Evolutionary conservation across 2,113 vertebrate species (phyloP).

Genomic region (Odocoileus virginianus): DNA sequence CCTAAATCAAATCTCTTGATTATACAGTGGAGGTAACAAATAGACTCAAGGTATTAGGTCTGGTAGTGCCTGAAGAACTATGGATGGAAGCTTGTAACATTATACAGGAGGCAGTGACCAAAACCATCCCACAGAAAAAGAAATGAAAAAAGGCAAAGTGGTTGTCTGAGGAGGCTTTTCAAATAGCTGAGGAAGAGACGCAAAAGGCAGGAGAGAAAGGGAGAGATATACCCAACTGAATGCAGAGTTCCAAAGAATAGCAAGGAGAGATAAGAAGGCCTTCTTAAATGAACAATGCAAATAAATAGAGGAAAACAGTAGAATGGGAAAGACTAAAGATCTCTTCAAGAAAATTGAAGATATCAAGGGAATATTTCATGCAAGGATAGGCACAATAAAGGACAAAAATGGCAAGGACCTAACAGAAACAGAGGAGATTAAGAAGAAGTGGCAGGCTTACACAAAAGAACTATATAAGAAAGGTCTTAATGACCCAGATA

Average conservation of each 20-base stretch:
- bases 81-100: not conserved
- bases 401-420: not conserved
- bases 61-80: not conserved
- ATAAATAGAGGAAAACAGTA: not conserved
- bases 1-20: not conserved
- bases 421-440: not conserved
- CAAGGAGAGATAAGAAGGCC: not conserved
- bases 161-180: not conserved
- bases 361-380: not conserved
- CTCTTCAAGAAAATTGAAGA: not conserved
- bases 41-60: not conserved
- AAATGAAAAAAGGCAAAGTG: not conserved
- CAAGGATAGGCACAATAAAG: not conserved
- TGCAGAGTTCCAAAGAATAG: not conserved
- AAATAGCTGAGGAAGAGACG: not conserved
- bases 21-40: not conserved
- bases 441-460: not conserved
- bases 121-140: not conserved
- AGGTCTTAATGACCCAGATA: not conserved
- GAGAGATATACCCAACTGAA: not conserved
- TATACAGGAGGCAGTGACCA: not conserved
- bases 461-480: not conserved
- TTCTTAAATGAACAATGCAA: not conserved
- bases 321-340: not conserved
- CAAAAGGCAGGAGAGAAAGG: not conserved